Evolutionary conservation across 2,113 vertebrate genomes (phyloP).

Genomic region (Pholis gunnellus): DNA sequence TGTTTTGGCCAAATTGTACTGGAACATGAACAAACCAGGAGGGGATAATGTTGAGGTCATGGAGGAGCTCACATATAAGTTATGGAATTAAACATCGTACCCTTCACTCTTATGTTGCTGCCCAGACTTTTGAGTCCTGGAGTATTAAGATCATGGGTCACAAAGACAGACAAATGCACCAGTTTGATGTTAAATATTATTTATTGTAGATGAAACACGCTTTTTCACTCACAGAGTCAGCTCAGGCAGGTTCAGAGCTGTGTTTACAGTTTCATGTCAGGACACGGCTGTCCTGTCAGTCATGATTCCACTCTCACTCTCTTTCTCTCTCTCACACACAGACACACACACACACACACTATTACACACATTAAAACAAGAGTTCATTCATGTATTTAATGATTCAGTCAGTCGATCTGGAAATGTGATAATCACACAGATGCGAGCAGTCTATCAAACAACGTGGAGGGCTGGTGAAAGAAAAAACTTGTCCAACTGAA

Average conservation of each 20-base stretch:
- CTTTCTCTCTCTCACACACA: not conserved
- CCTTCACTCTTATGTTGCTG: not conserved
- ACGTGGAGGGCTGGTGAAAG: not conserved
- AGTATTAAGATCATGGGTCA: not conserved
- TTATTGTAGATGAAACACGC: slow-evolving; percentile 73
- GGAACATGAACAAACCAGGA: not conserved
- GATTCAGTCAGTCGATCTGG: slow-evolving; percentile 38
- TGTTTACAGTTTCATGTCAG: slow-evolving; percentile 64
- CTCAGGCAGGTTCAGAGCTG: slow-evolving; percentile 44
- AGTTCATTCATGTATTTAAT: slow-evolving; percentile 11
- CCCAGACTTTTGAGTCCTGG: not conserved
- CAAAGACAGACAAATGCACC: slow-evolving; percentile 9
- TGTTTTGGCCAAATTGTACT: slow-evolving; percentile 15
- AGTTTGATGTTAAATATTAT: slow-evolving; percentile 67
- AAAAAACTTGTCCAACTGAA: not conserved
- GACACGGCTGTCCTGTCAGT: slow-evolving; percentile 37
- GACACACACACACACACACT: not conserved
- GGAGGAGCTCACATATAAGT: not conserved
- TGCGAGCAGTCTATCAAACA: slow-evolving; percentile 14
- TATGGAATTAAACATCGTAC: not conserved
- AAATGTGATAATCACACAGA: slow-evolving; percentile 29
- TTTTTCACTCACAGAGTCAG: slow-evolving; percentile 37
- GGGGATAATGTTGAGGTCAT: slow-evolving; percentile 13
- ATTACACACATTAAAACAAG: slow-evolving; percentile 3
- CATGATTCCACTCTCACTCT: slow-evolving; percentile 28